phyloP scores from a whole-genome alignment of 2,113 vertebrate species.

The Heterotilapia buettikoferi region DNA sequence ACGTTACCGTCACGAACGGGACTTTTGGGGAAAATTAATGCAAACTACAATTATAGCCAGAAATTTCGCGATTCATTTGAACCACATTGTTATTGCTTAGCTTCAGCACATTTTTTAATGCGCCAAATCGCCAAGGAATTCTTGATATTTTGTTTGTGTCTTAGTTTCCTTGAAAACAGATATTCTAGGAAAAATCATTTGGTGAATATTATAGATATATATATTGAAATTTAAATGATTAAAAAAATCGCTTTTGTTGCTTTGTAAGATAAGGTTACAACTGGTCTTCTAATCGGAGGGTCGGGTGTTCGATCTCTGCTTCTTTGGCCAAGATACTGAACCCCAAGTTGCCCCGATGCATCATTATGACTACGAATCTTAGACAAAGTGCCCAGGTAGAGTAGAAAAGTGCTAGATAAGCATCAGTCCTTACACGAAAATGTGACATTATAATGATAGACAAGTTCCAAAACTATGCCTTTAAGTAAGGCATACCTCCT shows the following conservation, averaged over 20 bases:
- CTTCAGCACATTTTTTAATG: neutral
- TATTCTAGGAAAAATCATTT: neutral
- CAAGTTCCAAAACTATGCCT: neutral
- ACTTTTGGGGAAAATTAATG: neutral
- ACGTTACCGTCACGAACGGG: conserved; percentile 8
- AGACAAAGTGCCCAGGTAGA: neutral
- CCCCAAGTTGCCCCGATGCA: neutral
- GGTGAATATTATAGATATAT: fast-evolving
- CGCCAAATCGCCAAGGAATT: neutral
- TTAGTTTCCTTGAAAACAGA: neutral
- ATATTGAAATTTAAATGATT: neutral
- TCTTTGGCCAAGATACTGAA: neutral
- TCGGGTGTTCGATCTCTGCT: neutral
- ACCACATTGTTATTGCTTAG: neutral
- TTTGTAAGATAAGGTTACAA: neutral
- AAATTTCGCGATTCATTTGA: neutral
- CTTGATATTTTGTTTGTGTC: neutral
- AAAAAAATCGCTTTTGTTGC: neutral
- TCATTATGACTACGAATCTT: neutral
- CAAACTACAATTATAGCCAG: neutral
- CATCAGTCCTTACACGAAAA: neutral
- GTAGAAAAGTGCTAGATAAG: neutral
- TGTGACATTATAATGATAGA: neutral
- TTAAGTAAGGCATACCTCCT: neutral
- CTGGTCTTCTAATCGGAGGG: neutral